These are phyloP conservation scores for Pomatorhinus ruficollis DNA, from an alignment of 2,113 vertebrate genomes.

Conservation along the genomic window DNA sequence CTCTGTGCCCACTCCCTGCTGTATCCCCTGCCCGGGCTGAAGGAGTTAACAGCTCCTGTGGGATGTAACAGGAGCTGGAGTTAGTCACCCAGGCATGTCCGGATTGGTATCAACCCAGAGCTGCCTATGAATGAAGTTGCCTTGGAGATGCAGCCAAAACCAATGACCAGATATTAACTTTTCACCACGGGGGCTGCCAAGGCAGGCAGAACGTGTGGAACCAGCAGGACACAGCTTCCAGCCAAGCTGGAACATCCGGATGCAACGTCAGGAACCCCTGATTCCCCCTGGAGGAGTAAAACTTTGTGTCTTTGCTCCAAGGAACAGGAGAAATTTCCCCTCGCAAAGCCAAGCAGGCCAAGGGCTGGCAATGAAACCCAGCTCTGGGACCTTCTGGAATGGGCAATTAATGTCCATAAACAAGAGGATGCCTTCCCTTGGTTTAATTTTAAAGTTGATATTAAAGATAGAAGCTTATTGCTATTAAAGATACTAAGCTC, in stretches of 20 bases:
- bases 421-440: background rate
- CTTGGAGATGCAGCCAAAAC: constrained; percentile 62
- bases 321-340: background rate
- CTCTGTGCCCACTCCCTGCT: background rate
- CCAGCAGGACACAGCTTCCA: constrained; percentile 12
- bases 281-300: background rate
- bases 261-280: accelerated
- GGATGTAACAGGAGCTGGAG: constrained; percentile 31
- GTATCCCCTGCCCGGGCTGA: background rate
- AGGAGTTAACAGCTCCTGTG: constrained; percentile 49
- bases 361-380: background rate
- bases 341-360: background rate
- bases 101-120: constrained; percentile 8
- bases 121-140: constrained; percentile 45
- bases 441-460: background rate
- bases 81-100: constrained; percentile 53
- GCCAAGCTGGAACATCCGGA: background rate
- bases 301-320: background rate
- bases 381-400: background rate
- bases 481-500: background rate
- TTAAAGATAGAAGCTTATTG: background rate
- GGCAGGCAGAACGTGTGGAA: background rate
- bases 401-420: background rate
- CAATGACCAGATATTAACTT: constrained; percentile 66
- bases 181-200: constrained; percentile 22